A percentile compares a stretch with the other conserved stretches of the same genome.
Evolutionary conservation across 1,140 invertebrate genomes (phyloP).

Genomic region (Lordiphosa stackelbergi): DNA sequence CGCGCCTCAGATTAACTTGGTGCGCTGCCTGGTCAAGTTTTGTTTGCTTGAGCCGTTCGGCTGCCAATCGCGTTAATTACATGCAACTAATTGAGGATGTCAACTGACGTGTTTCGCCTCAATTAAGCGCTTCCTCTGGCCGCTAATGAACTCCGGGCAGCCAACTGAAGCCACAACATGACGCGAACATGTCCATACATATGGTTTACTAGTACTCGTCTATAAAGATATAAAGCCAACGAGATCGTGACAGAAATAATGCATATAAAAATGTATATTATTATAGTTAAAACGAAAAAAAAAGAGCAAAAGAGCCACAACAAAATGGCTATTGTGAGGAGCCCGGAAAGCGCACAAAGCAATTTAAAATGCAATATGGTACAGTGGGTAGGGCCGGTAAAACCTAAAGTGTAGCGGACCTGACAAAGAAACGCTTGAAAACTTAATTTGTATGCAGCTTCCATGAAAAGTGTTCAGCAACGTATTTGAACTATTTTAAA

Average conservation of each 20-base stretch:
- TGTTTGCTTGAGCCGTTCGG: constrained; percentile 14
- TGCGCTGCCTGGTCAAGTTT: constrained; percentile 16
- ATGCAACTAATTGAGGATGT: constrained; percentile 74
- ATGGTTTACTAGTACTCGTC: constrained; percentile 35
- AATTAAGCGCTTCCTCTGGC: constrained; percentile 63
- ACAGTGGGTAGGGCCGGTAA: constrained; percentile 22
- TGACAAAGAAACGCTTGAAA: too few relatives aligned
- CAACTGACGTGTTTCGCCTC: constrained; percentile 61
- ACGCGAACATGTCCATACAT: constrained; percentile 26
- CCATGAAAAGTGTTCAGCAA: too few relatives aligned
- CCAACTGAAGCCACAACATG: constrained; percentile 16
- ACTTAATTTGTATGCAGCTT: not conserved
- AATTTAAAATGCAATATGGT: constrained; percentile 42
- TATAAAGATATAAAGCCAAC: constrained; percentile 74
- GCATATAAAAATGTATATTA: constrained; percentile 73
- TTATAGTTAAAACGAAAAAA: constrained; percentile 42
- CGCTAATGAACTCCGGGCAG: constrained; percentile 27
- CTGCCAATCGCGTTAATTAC: constrained; percentile 47
- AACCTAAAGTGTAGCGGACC: too few relatives aligned
- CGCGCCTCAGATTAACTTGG: constrained; percentile 20
- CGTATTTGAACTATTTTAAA: too few relatives aligned
- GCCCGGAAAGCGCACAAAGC: constrained; percentile 19
- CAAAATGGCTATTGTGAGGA: constrained; percentile 48
- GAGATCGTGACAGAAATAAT: constrained; percentile 74
- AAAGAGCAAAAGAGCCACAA: constrained; percentile 31